Evolutionary conservation across 2,113 vertebrate species (phyloP), one percentile per base, ranked within the genome.

Genomic region (Pardalotus punctatus): DNA sequence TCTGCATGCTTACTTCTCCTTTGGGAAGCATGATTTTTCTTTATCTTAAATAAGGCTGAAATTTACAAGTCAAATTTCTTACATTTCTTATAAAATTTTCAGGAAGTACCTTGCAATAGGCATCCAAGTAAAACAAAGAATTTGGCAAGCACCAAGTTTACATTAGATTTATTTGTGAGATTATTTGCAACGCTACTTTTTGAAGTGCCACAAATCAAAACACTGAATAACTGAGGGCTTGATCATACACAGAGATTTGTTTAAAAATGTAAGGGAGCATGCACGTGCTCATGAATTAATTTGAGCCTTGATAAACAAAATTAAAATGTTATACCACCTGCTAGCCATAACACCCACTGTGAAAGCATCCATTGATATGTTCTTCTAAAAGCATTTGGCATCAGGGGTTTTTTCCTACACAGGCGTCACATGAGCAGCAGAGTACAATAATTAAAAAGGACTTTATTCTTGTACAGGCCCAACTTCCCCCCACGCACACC

Each of bases 201-300:
- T 88, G 79, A 96, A 92, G 88, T 72, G 57, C 43, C 72, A 56
- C 76, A 74, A 88, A 90, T 56, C 71, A 96, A 94, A 95, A 84
- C 40, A 84, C 25, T 31, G 31, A 92, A 57, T 51, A 88, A 69
- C 77, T 12, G 24, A 86, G 54, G 33, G 47, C 67, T 51, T 83
- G 67, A 88, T 58, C 47, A n/a, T 10, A 94, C 38, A 50, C 70
- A 72, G 36, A 72, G 28, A 81, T 94, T 81, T 0, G 0, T 86
- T 91, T 70, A 21, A 71, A 94, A 88, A 48, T 1, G 0, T 0
- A 77, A n/a, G 64, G 54, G 56, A 92, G 45, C 11, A 54, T 42
- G 66, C 90, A 86, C 0, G 0, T 76, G 50, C n/a, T 83, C 67
- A 6, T 50, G 64, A 95, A 96, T 94, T 94, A 88, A 93, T 90